Evolutionary conservation across 2,888 invertebrate species (phyloP).

Genomic region (Alloscopus bannaensis): DNA sequence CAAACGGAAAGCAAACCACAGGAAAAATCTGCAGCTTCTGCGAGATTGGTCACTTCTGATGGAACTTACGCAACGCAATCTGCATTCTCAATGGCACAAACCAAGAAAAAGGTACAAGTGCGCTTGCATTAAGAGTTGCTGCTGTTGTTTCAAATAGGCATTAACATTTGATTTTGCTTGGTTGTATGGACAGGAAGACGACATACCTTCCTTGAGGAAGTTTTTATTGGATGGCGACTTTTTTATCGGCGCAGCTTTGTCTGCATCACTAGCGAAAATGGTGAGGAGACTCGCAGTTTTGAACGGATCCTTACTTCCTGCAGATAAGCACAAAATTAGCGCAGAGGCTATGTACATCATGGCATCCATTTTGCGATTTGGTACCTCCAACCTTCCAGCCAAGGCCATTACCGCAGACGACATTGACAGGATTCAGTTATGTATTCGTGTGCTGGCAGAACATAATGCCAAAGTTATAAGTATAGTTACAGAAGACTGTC

Average conservation of each 20-base stretch:
- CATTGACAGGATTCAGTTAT: conserved; percentile 89
- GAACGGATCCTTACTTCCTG: conserved; percentile 74
- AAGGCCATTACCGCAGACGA: conserved; percentile 97
- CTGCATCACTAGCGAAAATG: conserved; percentile 93
- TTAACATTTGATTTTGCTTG: too few relatives aligned
- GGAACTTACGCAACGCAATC: conserved; percentile 99
- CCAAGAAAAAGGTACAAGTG: conserved; percentile 62
- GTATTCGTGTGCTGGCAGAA: conserved; percentile 84
- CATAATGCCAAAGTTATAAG: conserved; percentile 78
- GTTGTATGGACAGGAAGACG: conserved; percentile 78
- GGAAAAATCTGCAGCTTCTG: conserved; percentile 39
- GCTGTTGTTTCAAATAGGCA: not conserved
- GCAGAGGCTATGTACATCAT: conserved; percentile 92
- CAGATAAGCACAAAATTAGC: conserved; percentile 79
- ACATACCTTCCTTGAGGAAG: conserved; percentile 87
- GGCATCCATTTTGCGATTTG: conserved; percentile 89
- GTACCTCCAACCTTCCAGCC: conserved; percentile 80
- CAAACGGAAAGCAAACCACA: conserved; percentile 34
- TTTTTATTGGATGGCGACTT: conserved; percentile 96
- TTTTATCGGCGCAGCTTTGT: conserved; percentile 94
- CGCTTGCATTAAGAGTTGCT: not conserved
- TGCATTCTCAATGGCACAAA: conserved; percentile 85
- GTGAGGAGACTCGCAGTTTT: conserved; percentile 81
- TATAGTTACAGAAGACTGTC: conserved; percentile 85
- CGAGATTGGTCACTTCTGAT: conserved; percentile 92